Conservation (phyloP, 1,140 invertebrate species). For the Caenorhabditis brenneri region DNA sequence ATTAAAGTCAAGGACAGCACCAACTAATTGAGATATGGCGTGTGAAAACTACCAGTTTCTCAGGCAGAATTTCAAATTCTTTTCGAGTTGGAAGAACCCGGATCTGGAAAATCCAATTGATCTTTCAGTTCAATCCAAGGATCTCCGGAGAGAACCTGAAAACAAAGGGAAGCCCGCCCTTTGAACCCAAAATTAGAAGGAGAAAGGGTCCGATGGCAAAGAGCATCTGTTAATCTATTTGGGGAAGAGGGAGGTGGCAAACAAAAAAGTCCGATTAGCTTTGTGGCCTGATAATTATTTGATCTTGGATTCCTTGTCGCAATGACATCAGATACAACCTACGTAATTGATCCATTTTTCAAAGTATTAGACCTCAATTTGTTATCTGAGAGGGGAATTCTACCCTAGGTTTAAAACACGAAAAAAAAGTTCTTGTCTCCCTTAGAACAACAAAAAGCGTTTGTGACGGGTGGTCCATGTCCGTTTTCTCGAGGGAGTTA, state of each 20-base stretch:
- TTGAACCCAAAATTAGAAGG: not conserved
- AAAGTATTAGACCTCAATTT: no score
- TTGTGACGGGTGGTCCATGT: no score
- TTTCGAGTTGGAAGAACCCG: no score
- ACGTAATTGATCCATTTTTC: not conserved
- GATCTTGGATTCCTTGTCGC: slow-evolving; percentile 7
- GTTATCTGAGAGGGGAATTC: no score
- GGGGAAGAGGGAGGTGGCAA: not conserved
- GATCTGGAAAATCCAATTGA: no score
- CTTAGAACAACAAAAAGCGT: no score
- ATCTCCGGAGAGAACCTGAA: not conserved
- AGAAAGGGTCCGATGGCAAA: not conserved
- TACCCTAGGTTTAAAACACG: no score
- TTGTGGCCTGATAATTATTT: slow-evolving; percentile 31
- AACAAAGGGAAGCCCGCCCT: not conserved
- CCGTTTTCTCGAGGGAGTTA: not conserved
- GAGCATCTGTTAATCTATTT: slow-evolving; percentile 11
- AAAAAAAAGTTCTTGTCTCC: not conserved
- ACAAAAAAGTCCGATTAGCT: slow-evolving; percentile 6
- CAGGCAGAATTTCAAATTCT: no score
- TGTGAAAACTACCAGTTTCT: no score
- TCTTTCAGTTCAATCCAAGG: no score
- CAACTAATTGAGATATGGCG: not conserved
- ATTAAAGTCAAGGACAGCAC: not conserved
- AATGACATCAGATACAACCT: not conserved